Percentiles rank a stretch among this genome's conserved stretches.
Conservation (phyloP, 2,888 invertebrate genomes). For the Drosophila fulvimacula region DNA sequence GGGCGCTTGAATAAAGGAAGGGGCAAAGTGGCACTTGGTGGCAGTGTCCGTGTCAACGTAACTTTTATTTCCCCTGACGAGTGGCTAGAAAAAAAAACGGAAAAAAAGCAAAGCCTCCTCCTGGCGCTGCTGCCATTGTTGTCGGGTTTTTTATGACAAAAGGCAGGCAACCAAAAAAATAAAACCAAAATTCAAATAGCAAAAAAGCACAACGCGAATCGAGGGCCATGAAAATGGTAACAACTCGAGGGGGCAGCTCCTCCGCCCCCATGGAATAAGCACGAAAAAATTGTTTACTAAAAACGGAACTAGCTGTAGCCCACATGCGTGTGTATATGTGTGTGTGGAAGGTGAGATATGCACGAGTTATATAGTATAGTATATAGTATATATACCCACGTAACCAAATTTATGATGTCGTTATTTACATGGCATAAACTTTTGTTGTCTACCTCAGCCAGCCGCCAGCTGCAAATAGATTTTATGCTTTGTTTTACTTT, state of each 20-base stretch:
- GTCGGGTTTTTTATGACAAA: slow-evolving; percentile 69
- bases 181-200: slow-evolving; percentile 15
- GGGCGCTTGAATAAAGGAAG: neutral
- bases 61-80: slow-evolving; percentile 76
- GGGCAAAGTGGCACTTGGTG: slow-evolving; percentile 68
- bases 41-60: slow-evolving; percentile 68
- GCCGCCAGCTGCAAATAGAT: slow-evolving; percentile 71
- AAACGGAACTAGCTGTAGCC: slow-evolving; percentile 64
- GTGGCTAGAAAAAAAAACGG: slow-evolving; percentile 32
- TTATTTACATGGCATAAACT: slow-evolving; percentile 81
- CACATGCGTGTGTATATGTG: slow-evolving; percentile 20
- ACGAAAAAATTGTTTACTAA: slow-evolving; percentile 60
- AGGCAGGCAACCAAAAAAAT: slow-evolving; percentile 1
- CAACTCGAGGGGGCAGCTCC: slow-evolving; percentile 48
- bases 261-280: slow-evolving; percentile 8
- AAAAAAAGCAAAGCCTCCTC: slow-evolving; percentile 13
- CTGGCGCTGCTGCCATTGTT: slow-evolving; percentile 53
- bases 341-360: slow-evolving; percentile 52
- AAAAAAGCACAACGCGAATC: slow-evolving; percentile 25
- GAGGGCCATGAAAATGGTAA: slow-evolving; percentile 63
- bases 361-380: slow-evolving; percentile 42
- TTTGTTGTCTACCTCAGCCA: slow-evolving; percentile 53
- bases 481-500: slow-evolving; percentile 74
- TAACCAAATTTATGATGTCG: slow-evolving; percentile 79
- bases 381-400: slow-evolving; percentile 28